Conservation (phyloP, 1,140 invertebrate species). For the Drosophila trapezifrons region DNA sequence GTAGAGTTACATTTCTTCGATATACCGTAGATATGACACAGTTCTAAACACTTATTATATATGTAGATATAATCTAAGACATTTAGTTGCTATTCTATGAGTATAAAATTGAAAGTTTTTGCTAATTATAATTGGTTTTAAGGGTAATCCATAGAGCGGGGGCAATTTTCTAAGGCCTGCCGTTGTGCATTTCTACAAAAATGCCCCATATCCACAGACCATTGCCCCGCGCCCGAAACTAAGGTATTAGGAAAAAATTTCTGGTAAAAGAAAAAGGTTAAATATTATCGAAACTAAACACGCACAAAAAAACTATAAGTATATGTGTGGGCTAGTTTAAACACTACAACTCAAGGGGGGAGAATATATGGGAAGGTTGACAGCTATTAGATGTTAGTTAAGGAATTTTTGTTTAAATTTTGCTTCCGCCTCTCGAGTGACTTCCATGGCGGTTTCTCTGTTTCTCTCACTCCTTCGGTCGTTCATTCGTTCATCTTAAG, state of each 20-base stretch:
- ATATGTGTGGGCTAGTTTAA: constrained; percentile 49
- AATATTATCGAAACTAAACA: constrained; percentile 36
- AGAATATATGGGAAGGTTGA: constrained; percentile 38
- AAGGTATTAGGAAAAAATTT: constrained; percentile 18
- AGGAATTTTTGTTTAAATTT: constrained; percentile 39
- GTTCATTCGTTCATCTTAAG: constrained; percentile 70
- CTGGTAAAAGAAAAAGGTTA: not conserved
- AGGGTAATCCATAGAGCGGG: constrained; percentile 1
- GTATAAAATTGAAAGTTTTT: constrained; percentile 35
- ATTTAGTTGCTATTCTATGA: constrained; percentile 66
- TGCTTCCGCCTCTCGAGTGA: constrained; percentile 19
- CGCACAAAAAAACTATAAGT: constrained; percentile 53
- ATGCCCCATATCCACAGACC: constrained; percentile 39
- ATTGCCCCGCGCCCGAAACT: constrained; percentile 27
- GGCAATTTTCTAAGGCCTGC: constrained; percentile 48
- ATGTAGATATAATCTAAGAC: constrained; percentile 61
- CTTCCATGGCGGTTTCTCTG: constrained; percentile 19
- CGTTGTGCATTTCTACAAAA: constrained; percentile 60
- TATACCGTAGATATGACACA: constrained; percentile 67
- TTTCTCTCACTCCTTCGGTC: constrained; percentile 5
- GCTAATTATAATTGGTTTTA: constrained; percentile 20
- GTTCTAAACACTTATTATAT: constrained; percentile 75
- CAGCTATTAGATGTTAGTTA: constrained; percentile 56
- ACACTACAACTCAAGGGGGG: constrained; percentile 58
- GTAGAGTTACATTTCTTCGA: constrained; percentile 52